phyloP scores from a whole-genome alignment of 2,888 invertebrate genomes.

The Amphiduros pacificus region DNA sequence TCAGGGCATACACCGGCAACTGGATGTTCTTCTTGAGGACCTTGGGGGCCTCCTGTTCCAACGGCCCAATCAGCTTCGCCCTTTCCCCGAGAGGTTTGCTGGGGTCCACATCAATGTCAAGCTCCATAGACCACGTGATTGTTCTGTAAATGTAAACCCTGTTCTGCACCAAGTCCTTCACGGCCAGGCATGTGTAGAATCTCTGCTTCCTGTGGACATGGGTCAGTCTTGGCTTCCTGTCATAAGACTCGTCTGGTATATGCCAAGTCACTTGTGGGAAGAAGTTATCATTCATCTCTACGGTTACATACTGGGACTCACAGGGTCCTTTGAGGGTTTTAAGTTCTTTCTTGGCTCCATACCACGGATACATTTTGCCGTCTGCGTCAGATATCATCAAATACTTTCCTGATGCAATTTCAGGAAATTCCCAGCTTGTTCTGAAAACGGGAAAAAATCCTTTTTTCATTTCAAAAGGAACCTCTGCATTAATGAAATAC shows the following conservation, averaged over 20 bases:
- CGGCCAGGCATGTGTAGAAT: constrained; percentile 58
- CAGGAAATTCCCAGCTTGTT: constrained; percentile 60
- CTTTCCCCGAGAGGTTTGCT: constrained; percentile 48
- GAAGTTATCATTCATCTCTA: constrained; percentile 60
- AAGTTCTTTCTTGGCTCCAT: constrained; percentile 55
- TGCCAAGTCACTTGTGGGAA: constrained; percentile 59
- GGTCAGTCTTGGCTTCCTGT: constrained; percentile 51
- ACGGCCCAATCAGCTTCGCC: constrained; percentile 36
- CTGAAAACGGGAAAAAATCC: constrained; percentile 34
- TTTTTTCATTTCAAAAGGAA: not conserved
- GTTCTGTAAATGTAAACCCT: constrained; percentile 54
- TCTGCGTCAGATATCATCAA: constrained; percentile 59
- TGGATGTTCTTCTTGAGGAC: constrained; percentile 24
- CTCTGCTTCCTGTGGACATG: constrained; percentile 56
- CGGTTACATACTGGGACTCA: constrained; percentile 45
- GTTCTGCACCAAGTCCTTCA: constrained; percentile 51
- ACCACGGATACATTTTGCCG: constrained; percentile 60
- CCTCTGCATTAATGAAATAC: not conserved
- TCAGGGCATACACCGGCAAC: constrained; percentile 51
- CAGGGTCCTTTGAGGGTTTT: constrained; percentile 53
- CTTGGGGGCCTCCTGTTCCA: constrained; percentile 27
- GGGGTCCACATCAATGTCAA: constrained; percentile 56
- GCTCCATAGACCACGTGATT: constrained; percentile 51
- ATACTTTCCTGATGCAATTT: constrained; percentile 53
- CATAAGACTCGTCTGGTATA: constrained; percentile 52